A percentile compares a stretch with the other conserved stretches of the same genome.
Evolutionary conservation across 2,113 vertebrate genomes (phyloP).

Genomic region (Erpornis zantholeuca): DNA sequence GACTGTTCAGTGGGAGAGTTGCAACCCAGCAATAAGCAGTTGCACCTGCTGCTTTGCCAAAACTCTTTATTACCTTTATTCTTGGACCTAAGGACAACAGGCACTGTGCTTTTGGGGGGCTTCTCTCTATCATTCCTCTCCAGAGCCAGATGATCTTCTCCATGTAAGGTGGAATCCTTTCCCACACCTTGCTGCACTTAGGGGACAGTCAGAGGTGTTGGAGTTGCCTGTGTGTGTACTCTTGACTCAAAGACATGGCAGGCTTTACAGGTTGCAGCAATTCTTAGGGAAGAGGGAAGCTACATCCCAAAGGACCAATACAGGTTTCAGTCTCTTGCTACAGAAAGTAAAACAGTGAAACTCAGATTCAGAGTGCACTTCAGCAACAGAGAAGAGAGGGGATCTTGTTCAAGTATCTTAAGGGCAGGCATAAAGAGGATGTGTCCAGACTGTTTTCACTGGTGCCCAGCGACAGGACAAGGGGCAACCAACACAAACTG

Average conservation of each 20-base stretch:
- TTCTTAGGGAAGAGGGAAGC: background rate
- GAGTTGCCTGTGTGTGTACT: background rate
- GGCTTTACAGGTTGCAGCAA: background rate
- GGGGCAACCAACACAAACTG: background rate
- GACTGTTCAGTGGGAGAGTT: background rate
- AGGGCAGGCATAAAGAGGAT: background rate
- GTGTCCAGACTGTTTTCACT: background rate
- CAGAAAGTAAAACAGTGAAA: background rate
- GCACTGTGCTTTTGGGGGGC: background rate
- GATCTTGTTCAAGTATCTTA: background rate
- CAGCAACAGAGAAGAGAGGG: background rate
- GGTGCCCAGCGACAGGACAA: background rate
- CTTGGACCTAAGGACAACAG: background rate
- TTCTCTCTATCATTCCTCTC: background rate
- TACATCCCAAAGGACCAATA: background rate
- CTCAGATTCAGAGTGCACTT: background rate
- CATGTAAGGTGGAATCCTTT: fast-evolving
- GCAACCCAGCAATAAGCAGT: background rate
- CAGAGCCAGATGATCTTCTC: background rate
- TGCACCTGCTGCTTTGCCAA: background rate
- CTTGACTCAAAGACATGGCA: background rate
- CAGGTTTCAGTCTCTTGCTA: background rate
- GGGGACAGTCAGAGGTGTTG: background rate
- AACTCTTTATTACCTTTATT: background rate
- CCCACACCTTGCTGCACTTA: fast-evolving